Conservation (phyloP, 2,888 invertebrate species). For the Acrocyrtus sp. region DNA sequence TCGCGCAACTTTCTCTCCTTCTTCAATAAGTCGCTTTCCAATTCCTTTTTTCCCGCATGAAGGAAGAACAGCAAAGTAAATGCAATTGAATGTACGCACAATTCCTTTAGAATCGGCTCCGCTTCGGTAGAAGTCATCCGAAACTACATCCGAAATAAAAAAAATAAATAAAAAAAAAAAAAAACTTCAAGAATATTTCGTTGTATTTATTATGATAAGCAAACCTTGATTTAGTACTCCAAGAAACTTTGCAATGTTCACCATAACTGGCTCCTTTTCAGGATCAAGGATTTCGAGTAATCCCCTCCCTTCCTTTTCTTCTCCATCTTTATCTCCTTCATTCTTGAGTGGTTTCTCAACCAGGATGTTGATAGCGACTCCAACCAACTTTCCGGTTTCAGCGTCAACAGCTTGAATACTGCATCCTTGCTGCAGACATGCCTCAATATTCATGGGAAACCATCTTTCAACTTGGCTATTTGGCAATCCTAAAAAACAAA, state of each 20-base stretch:
- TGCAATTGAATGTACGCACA: slow-evolving; percentile 43
- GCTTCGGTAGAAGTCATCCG: slow-evolving; percentile 7
- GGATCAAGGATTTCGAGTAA: slow-evolving; percentile 26
- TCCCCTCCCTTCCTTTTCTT: slow-evolving; percentile 31
- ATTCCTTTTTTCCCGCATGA: slow-evolving; percentile 21
- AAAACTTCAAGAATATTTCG: neutral
- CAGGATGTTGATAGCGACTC: slow-evolving; percentile 35
- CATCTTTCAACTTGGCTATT: slow-evolving; percentile 28
- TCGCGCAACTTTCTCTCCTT: slow-evolving; percentile 21
- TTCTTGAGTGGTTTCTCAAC: slow-evolving; percentile 13
- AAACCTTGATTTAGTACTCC: slow-evolving; percentile 33
- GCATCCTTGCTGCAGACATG: slow-evolving; percentile 6
- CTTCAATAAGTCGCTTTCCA: slow-evolving; percentile 21
- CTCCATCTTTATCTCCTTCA: neutral
- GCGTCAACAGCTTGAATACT: slow-evolving; percentile 24
- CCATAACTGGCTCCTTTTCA: slow-evolving; percentile 27
- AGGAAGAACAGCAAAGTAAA: slow-evolving; percentile 29
- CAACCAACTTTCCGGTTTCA: slow-evolving; percentile 15
- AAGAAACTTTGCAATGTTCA: slow-evolving; percentile 36
- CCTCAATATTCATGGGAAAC: slow-evolving; percentile 14
- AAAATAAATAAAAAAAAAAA: too few species aligned
- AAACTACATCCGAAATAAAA: too few species aligned
- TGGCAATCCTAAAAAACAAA: slow-evolving; percentile 32
- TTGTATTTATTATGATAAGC: neutral
- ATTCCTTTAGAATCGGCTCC: neutral